A percentile compares a stretch with the other conserved stretches of the same genome.
These are phyloP conservation scores for Corapipo altera DNA, from an alignment of 2,113 vertebrate genomes.

Conservation along the genomic window DNA sequence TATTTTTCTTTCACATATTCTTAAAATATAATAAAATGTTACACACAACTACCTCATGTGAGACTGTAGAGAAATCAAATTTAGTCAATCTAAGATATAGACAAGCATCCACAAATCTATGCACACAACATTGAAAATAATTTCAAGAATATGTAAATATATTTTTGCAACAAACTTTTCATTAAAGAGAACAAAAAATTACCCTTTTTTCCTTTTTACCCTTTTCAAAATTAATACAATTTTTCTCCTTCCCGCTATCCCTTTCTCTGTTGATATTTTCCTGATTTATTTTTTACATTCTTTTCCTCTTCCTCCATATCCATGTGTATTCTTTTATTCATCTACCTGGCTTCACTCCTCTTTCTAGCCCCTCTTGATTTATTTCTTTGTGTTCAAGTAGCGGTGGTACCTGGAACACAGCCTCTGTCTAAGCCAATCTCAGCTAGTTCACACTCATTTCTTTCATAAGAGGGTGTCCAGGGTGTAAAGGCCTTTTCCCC, in stretches of 20 bases:
- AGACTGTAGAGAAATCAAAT: not conserved
- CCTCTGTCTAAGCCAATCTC: not conserved
- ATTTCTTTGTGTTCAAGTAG: not conserved
- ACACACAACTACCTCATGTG: not conserved
- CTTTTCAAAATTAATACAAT: not conserved
- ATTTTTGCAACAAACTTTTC: not conserved
- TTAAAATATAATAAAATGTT: constrained; percentile 32
- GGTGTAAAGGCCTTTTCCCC: not conserved
- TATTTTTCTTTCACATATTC: constrained; percentile 25
- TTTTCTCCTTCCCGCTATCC: not conserved
- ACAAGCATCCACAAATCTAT: not conserved
- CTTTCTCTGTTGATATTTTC: not conserved
- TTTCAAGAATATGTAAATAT: not conserved
- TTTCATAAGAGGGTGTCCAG: not conserved
- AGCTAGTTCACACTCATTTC: not conserved
- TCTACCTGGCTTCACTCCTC: not conserved
- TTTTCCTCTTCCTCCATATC: not conserved
- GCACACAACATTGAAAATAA: not conserved
- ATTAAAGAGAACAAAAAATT: not conserved
- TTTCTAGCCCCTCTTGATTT: not conserved
- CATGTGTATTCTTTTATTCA: not conserved
- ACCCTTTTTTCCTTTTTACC: not conserved
- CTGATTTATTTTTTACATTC: not conserved
- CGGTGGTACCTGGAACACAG: not conserved
- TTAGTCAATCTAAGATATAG: not conserved